Conservation (phyloP, 2,888 invertebrate genomes). For the Plemyria rubiginata region DNA sequence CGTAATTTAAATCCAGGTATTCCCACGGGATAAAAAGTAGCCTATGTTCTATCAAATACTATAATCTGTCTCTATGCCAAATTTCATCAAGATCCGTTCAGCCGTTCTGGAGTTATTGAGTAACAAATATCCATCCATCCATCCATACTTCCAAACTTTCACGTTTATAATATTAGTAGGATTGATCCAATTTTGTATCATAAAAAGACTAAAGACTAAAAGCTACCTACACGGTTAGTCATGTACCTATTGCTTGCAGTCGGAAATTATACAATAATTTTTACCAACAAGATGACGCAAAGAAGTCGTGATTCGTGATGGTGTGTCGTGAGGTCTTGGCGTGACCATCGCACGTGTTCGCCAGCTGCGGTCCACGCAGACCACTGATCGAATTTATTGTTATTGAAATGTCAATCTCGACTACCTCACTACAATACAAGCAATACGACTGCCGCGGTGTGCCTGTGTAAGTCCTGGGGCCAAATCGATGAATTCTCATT, state of each 20-base stretch:
- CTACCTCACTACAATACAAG: conserved; percentile 25
- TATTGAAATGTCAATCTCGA: conserved; percentile 62
- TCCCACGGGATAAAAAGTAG: too few species aligned
- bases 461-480: conserved; percentile 1
- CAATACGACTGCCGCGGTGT: conserved; percentile 14
- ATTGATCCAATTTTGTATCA: too few species aligned
- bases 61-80: too few species aligned
- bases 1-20: too few species aligned
- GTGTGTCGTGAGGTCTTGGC: conserved; percentile 64
- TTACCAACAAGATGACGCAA: conserved; percentile 35
- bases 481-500: not conserved
- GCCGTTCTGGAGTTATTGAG: too few species aligned
- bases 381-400: conserved; percentile 60
- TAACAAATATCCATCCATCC: too few species aligned
- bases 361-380: conserved; percentile 48
- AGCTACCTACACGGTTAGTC: not conserved
- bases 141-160: too few species aligned
- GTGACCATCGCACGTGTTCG: conserved; percentile 77
- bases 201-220: too few species aligned
- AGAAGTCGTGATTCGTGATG: conserved; percentile 63
- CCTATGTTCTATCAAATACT: too few species aligned
- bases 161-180: too few species aligned
- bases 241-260: not conserved
- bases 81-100: too few species aligned
- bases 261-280: conserved; percentile 6